Base-by-base conservation (phyloP, 2,888 invertebrate genomes). In the Drosophila melanosoma region DNA sequence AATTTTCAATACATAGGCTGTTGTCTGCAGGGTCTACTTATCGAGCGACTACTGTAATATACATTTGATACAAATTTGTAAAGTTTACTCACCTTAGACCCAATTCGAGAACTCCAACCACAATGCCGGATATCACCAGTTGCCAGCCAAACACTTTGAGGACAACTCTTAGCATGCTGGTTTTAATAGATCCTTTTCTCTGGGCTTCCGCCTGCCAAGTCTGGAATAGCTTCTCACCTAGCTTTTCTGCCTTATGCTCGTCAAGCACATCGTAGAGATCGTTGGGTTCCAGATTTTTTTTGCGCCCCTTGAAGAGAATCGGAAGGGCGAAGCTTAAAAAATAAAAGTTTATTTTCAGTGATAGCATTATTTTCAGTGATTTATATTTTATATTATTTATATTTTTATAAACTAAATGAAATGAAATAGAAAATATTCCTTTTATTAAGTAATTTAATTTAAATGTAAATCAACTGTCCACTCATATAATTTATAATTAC, bases 201-300 rank as follows among this genome's bases (percentile, higher is more conserved):
- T 85, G 73, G 29, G 94, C 87, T 87, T 96, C 95, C n/a, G 91
- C 91, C 35, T 94, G 94, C 96, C 96, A 96, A 69, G 93, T 92
- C 59, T 91, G 90, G 74, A 94, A 94, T 71, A 96, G 91, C 87
- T 94, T 93, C 79, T 95, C 94, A 0, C 96, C 96, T 56, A 96
- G 91, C 3, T 69, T 79, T 17, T 90, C 91, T 2, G 97, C 97
- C 85, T 94, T 94, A 91, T 97, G 97, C 36, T 94, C 94, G 49
- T 93, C 93, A 54, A 96, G 94, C 0, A 97, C 95, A 82, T 95
- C 95, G 84, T 96, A 96, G 38, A 98, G 93, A 93, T 98, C 98
- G 40, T 94, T 94, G 51, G 95, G 94, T 76, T 96, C 96, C 60
- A 98, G 93, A 61, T 95, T 95, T 81, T 96, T 95, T 63, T 94